Evolutionary conservation across 2,888 invertebrate genomes (phyloP).

Genomic region (Serrognathus titanus): DNA sequence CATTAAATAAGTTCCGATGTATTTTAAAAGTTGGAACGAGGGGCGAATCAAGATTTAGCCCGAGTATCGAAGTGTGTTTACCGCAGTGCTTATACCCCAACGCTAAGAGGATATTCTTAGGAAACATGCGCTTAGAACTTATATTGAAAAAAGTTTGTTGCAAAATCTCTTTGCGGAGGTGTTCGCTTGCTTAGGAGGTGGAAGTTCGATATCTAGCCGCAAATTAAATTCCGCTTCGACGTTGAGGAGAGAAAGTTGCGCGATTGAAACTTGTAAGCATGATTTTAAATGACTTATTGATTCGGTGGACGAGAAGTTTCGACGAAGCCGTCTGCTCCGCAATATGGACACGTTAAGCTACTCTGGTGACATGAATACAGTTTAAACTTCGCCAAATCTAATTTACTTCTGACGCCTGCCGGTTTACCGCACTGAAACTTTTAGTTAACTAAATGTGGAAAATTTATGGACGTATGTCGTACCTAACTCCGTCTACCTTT

Average conservation of each 20-base stretch:
- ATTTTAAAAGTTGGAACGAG: too few species aligned
- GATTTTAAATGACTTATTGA: constrained; percentile 3
- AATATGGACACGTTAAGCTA: background rate
- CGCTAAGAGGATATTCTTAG: too few species aligned
- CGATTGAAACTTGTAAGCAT: constrained; percentile 1
- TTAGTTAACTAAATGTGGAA: too few species aligned
- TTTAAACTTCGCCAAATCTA: constrained; percentile 2
- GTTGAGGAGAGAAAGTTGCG: background rate
- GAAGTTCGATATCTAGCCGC: background rate
- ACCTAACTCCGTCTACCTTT: too few species aligned
- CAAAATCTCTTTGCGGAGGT: background rate
- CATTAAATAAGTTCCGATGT: too few species aligned
- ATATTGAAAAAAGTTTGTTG: background rate
- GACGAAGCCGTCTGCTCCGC: background rate
- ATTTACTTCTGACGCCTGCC: background rate
- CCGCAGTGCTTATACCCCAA: too few species aligned
- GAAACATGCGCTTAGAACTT: background rate
- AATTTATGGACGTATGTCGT: too few species aligned
- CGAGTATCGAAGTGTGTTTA: too few species aligned
- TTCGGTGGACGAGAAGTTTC: background rate
- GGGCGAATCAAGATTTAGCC: too few species aligned
- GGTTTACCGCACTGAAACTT: background rate
- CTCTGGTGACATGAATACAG: background rate
- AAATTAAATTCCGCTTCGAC: constrained; percentile 1
- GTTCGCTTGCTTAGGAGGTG: background rate